Base-by-base conservation (phyloP, 2,113 vertebrate species). In the Spermophilus dauricus region DNA sequence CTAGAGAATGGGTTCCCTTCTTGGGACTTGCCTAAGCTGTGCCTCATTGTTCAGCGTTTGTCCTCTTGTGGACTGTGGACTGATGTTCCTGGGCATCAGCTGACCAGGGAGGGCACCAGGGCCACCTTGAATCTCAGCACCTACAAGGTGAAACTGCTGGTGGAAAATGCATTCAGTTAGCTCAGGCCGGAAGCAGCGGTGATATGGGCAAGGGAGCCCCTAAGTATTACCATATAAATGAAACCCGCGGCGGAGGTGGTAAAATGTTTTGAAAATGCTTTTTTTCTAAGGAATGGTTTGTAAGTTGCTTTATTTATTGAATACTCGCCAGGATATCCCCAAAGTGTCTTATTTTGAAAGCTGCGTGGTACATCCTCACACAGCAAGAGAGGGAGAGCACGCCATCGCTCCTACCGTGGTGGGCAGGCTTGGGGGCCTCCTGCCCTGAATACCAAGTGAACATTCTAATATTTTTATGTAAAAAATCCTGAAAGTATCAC, bases 391-490 rank as follows among this genome's bases (percentile, higher is more conserved):
- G 13, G 30, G 32, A 12, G 4, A 30, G 13, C 56, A 37, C 45
- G 30, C 8, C 3, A 1, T 34, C 28, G 20, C 4, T 39, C n/a
- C 20, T 1, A 58, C 51, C 63, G 12, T 26, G 26, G 45, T 5
- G 4, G 12, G 9, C 51, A 34, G 11, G 11, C 4, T 7, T 17
- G 28, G 14, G 37, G 32, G 30, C 39, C 2, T 48, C 67, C 76
- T 9, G 4, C 17, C 2, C 20, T 4, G 4, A 39, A 2, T 1
- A 16, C 0, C 1, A 28, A 63, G n/a, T 4, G 12, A 42, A n/a
- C 34, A 1, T 22, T 10, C 28, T 51, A 39, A 6, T n/a, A 42
- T 78, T 70, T 94, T 42, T 13, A 26, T 24, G 37, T 51, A 4
- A 24, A 53, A 73, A 39, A 12, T 22, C 26, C 37, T 39, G n/a